Percentiles rank a stretch among this genome's conserved stretches.
These are phyloP conservation scores for Rhinogobio ventralis DNA, from an alignment of 2,797 vertebrate genomes.

Conservation along the genomic window DNA sequence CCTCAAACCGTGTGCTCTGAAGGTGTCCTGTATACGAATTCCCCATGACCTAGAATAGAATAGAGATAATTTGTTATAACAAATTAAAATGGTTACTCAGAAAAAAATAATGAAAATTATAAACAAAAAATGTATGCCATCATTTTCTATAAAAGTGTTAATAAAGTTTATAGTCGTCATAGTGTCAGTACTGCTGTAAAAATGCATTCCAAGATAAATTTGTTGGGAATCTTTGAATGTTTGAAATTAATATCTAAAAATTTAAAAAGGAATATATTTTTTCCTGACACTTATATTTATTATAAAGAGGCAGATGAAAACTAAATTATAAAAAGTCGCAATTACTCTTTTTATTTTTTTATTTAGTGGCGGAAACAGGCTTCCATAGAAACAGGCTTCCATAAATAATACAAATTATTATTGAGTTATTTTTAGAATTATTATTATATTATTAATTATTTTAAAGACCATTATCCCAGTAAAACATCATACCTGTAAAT, in stretches of 20 bases:
- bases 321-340: neutral
- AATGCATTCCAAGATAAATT: neutral
- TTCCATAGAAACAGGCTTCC: too few species aligned
- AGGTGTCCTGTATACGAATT: constrained; percentile 96
- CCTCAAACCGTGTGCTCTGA: constrained; percentile 92
- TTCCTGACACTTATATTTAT: neutral
- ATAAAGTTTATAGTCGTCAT: neutral
- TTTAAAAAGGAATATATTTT: neutral
- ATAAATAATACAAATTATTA: neutral
- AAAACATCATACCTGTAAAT: neutral
- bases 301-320: too few species aligned
- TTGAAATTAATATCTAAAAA: neutral
- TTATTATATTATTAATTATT: neutral
- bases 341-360: too few species aligned
- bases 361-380: too few species aligned
- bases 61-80: neutral
- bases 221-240: neutral
- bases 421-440: too few species aligned
- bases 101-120: too few species aligned
- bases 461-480: neutral
- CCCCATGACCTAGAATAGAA: constrained; percentile 84
- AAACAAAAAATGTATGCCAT: neutral
- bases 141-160: neutral
- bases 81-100: neutral
- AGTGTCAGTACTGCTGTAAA: neutral